Evolutionary conservation across 2,113 vertebrate genomes (phyloP).

Genomic region (Ailurus styani): DNA sequence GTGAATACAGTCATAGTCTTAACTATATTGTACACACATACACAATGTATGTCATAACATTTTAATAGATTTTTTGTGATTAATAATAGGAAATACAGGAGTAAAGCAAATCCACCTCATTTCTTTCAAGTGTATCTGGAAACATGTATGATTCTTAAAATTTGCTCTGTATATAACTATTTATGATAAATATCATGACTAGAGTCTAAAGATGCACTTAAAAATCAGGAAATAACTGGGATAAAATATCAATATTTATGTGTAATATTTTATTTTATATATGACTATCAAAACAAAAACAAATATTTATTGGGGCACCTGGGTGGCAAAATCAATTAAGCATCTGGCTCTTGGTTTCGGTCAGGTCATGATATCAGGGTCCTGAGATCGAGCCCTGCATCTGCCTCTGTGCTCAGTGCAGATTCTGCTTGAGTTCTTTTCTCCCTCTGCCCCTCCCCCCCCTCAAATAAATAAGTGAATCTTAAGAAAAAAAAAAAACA

Average conservation of each 20-base stretch:
- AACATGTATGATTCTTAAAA: background rate
- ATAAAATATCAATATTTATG: background rate
- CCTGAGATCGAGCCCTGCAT: background rate
- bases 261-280: background rate
- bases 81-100: background rate
- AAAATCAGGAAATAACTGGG: background rate
- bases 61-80: background rate
- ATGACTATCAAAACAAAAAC: background rate
- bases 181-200: background rate
- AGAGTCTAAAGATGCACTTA: background rate
- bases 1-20: background rate
- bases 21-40: background rate
- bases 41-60: background rate
- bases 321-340: background rate
- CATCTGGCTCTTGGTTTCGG: background rate
- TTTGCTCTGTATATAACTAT: background rate
- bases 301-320: background rate
- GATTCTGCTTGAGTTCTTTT: background rate
- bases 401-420: background rate
- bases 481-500: background rate
- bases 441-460: background rate
- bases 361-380: background rate
- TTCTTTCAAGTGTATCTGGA: background rate
- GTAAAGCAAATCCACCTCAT: background rate
- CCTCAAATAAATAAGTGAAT: background rate